Conservation (phyloP, 2,113 vertebrate species). For the Clarias macrocephalus region DNA sequence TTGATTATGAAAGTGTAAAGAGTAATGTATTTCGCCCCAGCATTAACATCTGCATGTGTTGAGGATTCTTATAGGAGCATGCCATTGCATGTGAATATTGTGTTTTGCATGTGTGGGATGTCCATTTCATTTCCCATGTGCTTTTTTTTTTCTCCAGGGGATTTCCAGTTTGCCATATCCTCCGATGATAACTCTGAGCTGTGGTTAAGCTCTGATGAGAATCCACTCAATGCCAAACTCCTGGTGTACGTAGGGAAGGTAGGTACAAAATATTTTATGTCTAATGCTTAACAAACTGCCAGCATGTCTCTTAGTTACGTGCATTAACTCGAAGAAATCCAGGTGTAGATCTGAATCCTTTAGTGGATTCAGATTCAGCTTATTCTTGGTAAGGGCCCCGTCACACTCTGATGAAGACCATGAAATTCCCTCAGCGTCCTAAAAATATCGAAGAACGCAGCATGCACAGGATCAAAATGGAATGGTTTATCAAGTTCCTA, state of each 20-base stretch:
- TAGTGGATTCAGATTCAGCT: not conserved
- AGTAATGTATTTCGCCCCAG: not conserved
- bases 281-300: not conserved
- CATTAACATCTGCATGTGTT: not conserved
- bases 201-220: constrained; percentile 91
- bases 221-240: constrained; percentile 83
- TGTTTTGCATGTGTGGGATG: not conserved
- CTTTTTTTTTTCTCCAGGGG: constrained; percentile 71
- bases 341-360: not conserved
- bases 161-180: constrained; percentile 95
- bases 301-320: not conserved
- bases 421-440: too few species aligned
- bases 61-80: not conserved
- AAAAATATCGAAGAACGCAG: too few species aligned
- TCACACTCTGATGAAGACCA: too few species aligned
- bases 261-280: constrained; percentile 13
- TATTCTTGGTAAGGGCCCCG: not conserved
- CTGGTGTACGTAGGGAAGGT: constrained; percentile 92
- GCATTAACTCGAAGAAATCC: not conserved
- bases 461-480: too few species aligned
- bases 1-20: constrained; percentile 5
- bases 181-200: constrained; percentile 98
- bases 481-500: too few species aligned
- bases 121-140: constrained; percentile 44
- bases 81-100: not conserved